These are phyloP conservation scores for Patella pellucida DNA, from an alignment of 2,888 invertebrate genomes.

Conservation along the genomic window DNA sequence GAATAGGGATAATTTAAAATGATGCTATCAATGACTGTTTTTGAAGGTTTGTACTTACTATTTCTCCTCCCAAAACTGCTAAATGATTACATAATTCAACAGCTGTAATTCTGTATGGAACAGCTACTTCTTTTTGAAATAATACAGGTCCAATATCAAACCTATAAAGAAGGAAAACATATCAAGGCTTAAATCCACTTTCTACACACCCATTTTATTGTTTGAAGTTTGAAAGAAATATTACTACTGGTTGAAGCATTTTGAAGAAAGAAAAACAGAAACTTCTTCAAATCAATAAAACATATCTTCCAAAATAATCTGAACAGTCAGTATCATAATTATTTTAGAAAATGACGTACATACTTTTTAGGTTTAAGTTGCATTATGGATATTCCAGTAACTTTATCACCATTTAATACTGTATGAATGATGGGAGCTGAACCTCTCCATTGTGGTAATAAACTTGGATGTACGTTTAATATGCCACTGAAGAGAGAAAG, in stretches of 20 bases:
- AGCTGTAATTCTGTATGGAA: constrained; percentile 50
- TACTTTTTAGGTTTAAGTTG: constrained; percentile 76
- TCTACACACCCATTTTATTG: neutral
- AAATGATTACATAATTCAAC: constrained; percentile 50
- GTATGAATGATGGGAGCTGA: constrained; percentile 92
- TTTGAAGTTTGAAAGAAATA: too few species aligned
- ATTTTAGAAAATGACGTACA: constrained; percentile 25
- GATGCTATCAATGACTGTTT: too few species aligned
- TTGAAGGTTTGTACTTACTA: constrained; percentile 46
- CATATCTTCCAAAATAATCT: too few species aligned
- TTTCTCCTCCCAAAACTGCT: constrained; percentile 51
- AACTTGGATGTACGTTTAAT: constrained; percentile 92
- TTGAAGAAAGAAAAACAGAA: too few species aligned
- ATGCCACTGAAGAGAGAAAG: constrained; percentile 77
- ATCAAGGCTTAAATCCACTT: neutral
- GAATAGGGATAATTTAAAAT: too few species aligned
- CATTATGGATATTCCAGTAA: constrained; percentile 90
- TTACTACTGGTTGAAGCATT: too few species aligned
- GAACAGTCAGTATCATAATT: too few species aligned
- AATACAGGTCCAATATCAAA: constrained; percentile 68
- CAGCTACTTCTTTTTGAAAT: constrained; percentile 46
- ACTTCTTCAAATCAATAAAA: too few species aligned
- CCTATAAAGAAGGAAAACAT: constrained; percentile 41
- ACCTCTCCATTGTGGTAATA: constrained; percentile 92
- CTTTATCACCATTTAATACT: constrained; percentile 83